These are phyloP conservation scores for Bombus cullumanus DNA, from an alignment of 1,140 invertebrate species.

Conservation along the genomic window DNA sequence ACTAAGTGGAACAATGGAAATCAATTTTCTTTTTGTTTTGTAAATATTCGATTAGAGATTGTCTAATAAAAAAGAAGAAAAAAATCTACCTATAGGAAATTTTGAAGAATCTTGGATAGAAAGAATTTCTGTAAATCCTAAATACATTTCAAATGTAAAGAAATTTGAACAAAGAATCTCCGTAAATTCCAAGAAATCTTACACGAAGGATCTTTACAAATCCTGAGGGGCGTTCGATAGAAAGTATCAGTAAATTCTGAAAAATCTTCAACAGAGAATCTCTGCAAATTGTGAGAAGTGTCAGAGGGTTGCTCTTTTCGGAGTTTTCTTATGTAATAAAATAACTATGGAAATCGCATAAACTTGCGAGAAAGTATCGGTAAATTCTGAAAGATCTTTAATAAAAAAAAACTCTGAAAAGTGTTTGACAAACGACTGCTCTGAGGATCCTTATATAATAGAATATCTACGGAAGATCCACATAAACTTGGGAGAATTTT, in stretches of 20 bases:
- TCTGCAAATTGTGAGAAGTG: background rate
- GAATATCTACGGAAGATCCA: background rate
- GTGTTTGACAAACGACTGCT: background rate
- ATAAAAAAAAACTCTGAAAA: background rate
- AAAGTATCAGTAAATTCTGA: background rate
- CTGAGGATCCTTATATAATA: background rate
- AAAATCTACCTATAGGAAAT: background rate
- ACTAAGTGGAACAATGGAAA: background rate
- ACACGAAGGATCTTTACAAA: background rate
- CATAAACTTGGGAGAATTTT: background rate
- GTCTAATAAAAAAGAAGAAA: too few relatives aligned
- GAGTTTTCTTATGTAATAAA: too few relatives aligned
- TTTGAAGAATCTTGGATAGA: background rate
- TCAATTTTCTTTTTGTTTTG: background rate
- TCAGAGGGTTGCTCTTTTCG: background rate
- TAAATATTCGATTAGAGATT: background rate
- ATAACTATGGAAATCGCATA: too few relatives aligned
- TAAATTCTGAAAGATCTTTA: background rate
- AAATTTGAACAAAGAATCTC: background rate
- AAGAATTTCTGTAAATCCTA: background rate
- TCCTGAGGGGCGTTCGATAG: background rate
- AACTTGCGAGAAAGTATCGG: too few relatives aligned
- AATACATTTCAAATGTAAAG: background rate
- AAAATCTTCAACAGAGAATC: too few relatives aligned
- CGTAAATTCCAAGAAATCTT: background rate